Percentiles rank a stretch among this genome's conserved stretches.
Evolutionary conservation across 2,888 invertebrate genomes (phyloP).

Genomic region (Spilosoma lubricipeda): DNA sequence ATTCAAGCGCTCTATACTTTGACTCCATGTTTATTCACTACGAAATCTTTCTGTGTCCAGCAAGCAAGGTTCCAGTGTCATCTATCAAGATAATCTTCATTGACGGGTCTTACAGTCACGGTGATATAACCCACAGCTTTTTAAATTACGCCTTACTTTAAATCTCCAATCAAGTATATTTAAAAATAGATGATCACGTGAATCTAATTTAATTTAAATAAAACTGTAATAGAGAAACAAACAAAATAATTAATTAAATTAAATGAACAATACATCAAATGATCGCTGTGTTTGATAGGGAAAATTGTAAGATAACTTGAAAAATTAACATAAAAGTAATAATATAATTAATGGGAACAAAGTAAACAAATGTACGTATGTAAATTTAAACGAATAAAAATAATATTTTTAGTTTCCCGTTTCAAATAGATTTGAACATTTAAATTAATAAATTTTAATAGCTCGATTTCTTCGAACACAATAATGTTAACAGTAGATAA

Average conservation of each 20-base stretch:
- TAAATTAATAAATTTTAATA: background rate
- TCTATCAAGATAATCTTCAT: too few relatives aligned
- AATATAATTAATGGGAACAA: background rate
- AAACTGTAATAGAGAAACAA: background rate
- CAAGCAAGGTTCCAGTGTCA: too few relatives aligned
- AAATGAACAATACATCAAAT: background rate
- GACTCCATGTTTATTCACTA: too few relatives aligned
- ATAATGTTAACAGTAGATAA: too few relatives aligned
- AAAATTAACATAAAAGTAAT: background rate
- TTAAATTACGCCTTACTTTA: background rate
- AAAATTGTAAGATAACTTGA: background rate
- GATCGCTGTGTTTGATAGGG: background rate
- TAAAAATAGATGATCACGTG: background rate
- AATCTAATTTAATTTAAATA: background rate
- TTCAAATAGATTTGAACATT: background rate
- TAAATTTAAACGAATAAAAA: background rate
- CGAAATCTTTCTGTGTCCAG: too few relatives aligned
- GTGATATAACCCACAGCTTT: background rate
- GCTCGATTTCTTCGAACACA: background rate
- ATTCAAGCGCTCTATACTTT: too few relatives aligned
- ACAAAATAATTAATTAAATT: background rate
- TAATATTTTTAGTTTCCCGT: background rate
- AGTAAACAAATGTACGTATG: background rate
- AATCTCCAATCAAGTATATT: background rate
- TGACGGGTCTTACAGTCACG: too few relatives aligned